These are phyloP conservation scores for Orius insidiosus DNA, from an alignment of 1,140 invertebrate species.

Conservation along the genomic window DNA sequence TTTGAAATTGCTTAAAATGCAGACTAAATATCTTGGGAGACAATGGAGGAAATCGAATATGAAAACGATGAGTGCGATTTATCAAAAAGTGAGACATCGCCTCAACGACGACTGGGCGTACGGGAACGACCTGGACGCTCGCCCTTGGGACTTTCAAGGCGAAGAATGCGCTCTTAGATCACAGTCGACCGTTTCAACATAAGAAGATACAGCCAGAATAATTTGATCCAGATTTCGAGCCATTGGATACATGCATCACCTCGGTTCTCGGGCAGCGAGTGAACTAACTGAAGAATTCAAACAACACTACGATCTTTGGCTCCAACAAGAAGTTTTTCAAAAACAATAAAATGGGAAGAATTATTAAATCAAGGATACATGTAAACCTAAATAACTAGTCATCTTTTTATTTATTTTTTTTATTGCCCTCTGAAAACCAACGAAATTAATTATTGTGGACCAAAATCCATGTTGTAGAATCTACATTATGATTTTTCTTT, in stretches of 20 bases:
- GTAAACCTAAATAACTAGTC: neutral
- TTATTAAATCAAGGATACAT: slow-evolving; percentile 24
- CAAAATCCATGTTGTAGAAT: too few relatives aligned
- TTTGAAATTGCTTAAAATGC: slow-evolving; percentile 96
- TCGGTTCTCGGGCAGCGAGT: slow-evolving; percentile 61
- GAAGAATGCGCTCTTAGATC: slow-evolving; percentile 89
- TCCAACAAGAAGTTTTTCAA: slow-evolving; percentile 91
- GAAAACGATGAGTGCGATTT: slow-evolving; percentile 99
- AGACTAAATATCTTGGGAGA: slow-evolving; percentile 95
- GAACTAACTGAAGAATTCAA: slow-evolving; percentile 92
- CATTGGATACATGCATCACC: slow-evolving; percentile 68
- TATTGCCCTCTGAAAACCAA: too few relatives aligned
- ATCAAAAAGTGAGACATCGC: slow-evolving; percentile 85
- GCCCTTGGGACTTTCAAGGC: slow-evolving; percentile 97
- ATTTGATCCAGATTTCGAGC: slow-evolving; percentile 52
- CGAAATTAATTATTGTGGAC: too few relatives aligned
- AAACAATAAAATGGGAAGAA: slow-evolving; percentile 64
- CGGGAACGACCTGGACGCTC: slow-evolving; percentile 91
- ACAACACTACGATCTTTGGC: slow-evolving; percentile 88
- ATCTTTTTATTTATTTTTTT: too few relatives aligned
- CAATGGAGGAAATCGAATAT: slow-evolving; percentile 99
- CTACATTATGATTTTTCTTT: too few relatives aligned
- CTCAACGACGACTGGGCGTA: slow-evolving; percentile 99
- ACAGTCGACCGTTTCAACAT: slow-evolving; percentile 90
- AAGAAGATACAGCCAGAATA: slow-evolving; percentile 48